Conservation (phyloP, 2,113 vertebrate species). For the Equus quagga region DNA sequence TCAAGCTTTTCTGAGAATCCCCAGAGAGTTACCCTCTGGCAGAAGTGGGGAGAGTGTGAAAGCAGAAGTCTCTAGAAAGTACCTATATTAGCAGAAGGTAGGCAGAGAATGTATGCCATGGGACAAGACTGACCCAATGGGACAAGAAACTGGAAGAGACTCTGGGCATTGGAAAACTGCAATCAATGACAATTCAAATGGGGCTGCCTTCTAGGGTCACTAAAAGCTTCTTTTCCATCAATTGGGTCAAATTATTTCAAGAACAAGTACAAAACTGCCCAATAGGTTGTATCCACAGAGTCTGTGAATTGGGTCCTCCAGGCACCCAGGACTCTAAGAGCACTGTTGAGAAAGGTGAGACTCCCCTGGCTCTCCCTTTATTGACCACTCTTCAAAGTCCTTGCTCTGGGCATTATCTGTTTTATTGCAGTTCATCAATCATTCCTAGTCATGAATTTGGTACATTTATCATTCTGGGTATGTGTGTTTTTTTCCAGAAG, state of each 20-base stretch:
- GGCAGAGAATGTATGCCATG: not conserved
- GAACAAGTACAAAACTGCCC: not conserved
- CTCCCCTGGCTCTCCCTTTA: not conserved
- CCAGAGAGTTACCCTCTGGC: not conserved
- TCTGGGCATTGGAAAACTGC: not conserved
- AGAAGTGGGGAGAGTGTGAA: not conserved
- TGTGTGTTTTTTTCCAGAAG: not conserved
- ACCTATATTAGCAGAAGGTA: not conserved
- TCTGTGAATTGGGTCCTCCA: not conserved
- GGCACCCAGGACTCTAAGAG: not conserved
- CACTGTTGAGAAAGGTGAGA: not conserved
- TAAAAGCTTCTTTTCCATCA: not conserved
- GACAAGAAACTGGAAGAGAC: not conserved
- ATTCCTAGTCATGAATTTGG: not conserved
- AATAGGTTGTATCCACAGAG: too few relatives aligned
- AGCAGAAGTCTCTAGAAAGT: not conserved
- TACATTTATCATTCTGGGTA: not conserved
- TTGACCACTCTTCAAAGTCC: not conserved
- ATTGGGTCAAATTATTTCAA: not conserved
- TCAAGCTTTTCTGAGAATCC: not conserved
- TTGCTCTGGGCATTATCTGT: not conserved
- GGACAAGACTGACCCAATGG: not conserved
- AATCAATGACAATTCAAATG: not conserved
- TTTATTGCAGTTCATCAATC: not conserved
- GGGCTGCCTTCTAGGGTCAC: not conserved